phyloP scores from a whole-genome alignment of 2,888 invertebrate genomes.

The Arenicola marina region DNA sequence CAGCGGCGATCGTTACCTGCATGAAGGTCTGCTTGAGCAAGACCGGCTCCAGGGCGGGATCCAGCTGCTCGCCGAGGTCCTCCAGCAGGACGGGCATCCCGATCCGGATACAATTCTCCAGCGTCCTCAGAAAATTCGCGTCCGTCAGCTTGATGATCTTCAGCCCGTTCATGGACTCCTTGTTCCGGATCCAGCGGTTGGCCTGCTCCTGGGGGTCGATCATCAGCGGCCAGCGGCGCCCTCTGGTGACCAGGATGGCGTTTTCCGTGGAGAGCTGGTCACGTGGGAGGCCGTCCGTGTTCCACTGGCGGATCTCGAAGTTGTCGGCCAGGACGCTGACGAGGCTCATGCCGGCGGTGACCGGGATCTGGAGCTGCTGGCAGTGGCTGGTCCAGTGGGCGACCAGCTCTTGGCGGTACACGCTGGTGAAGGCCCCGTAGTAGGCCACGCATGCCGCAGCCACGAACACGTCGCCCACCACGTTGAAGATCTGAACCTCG shows the following conservation, averaged over 20 bases:
- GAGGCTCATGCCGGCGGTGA: conserved; percentile 72
- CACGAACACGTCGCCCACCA: conserved; percentile 62
- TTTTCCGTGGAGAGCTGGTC: conserved; percentile 62
- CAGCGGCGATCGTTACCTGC: no score
- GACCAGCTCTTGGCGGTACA: conserved; percentile 65
- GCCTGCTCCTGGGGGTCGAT: conserved; percentile 64
- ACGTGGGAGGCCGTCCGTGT: conserved; percentile 59
- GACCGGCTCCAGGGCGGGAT: conserved; percentile 62
- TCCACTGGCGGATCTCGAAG: conserved; percentile 70
- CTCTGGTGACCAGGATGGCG: conserved; percentile 61
- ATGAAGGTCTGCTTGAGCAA: conserved; percentile 76
- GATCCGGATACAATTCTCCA: conserved; percentile 62
- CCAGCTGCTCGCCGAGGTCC: conserved; percentile 59
- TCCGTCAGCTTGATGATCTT: conserved; percentile 61
- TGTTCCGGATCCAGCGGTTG: conserved; percentile 61
- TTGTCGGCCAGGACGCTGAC: conserved; percentile 59
- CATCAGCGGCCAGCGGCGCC: conserved; percentile 62
- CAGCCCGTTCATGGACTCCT: conserved; percentile 55
- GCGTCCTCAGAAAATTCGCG: conserved; percentile 56
- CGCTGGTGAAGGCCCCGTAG: conserved; percentile 62
- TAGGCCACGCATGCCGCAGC: conserved; percentile 62
- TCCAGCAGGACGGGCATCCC: conserved; percentile 62
- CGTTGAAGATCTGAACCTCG: conserved; percentile 57
- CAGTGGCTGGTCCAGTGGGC: conserved; percentile 74
- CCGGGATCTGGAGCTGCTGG: conserved; percentile 71